A percentile compares a stretch with the other conserved stretches of the same genome.
Conservation (phyloP, 2,797 vertebrate species). For the Sebastes jordani region DNA sequence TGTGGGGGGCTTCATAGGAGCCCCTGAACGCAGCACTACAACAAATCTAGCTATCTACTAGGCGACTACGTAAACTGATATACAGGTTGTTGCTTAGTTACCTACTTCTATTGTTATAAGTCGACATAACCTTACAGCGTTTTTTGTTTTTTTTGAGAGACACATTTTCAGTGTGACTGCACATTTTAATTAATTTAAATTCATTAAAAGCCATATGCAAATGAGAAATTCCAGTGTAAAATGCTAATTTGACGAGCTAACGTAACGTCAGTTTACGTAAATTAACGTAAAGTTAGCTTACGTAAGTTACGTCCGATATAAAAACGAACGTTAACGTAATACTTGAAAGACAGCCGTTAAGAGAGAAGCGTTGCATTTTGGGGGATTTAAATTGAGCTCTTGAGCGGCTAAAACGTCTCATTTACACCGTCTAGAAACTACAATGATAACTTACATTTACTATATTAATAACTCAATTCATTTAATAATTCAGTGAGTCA, state of each 20-base stretch:
- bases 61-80: not conserved
- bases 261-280: too few species aligned
- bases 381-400: constrained; percentile 3
- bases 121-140: not conserved
- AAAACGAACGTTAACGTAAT: not conserved
- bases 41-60: not conserved
- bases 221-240: not conserved
- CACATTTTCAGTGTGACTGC: not conserved
- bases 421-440: not conserved
- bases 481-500: not conserved
- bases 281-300: not conserved
- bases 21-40: constrained; percentile 31
- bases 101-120: not conserved
- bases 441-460: not conserved
- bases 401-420: not conserved
- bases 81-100: too few species aligned
- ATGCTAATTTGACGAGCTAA: not conserved
- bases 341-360: not conserved
- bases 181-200: not conserved
- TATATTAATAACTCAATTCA: not conserved
- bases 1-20: not conserved
- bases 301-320: not conserved
- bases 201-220: not conserved
- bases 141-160: not conserved
- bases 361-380: not conserved